Conservation (phyloP, 92 coral and sea anemone species). For the Phenganax marumi region DNA sequence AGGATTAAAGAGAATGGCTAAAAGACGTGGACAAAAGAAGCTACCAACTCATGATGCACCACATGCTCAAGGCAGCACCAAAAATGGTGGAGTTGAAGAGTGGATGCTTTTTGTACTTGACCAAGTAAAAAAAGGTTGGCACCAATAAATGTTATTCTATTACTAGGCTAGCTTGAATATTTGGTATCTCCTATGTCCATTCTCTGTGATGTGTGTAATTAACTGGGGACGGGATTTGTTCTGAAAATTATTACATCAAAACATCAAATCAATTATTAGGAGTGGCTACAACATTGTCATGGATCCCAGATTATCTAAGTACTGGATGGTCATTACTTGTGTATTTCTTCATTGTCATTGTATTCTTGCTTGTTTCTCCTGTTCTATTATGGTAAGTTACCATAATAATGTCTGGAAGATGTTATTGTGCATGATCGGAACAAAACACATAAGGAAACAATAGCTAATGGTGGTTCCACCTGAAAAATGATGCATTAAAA, state of each 20-base stretch:
- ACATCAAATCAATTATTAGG: background rate
- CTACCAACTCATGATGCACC: background rate
- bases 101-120: conserved; percentile 9
- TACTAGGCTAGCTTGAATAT: background rate
- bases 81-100: background rate
- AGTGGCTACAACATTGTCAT: background rate
- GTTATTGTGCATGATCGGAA: background rate
- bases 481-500: no score
- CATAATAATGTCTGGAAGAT: background rate
- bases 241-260: background rate
- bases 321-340: conserved; percentile 14
- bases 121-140: background rate
- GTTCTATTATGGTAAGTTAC: conserved; percentile 15
- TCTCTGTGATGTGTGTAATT: no score
- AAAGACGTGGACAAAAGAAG: background rate
- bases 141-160: background rate
- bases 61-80: background rate
- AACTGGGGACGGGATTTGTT: background rate
- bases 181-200: no score
- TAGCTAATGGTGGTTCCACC: no score
- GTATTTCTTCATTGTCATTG: background rate
- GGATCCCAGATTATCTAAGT: conserved; percentile 6
- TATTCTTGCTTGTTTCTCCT: background rate
- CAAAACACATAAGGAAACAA: no score
- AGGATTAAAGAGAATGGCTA: conserved; percentile 18